Base-by-base conservation (phyloP, 2,888 invertebrate genomes). In the Nesidiocoris tenuis region DNA sequence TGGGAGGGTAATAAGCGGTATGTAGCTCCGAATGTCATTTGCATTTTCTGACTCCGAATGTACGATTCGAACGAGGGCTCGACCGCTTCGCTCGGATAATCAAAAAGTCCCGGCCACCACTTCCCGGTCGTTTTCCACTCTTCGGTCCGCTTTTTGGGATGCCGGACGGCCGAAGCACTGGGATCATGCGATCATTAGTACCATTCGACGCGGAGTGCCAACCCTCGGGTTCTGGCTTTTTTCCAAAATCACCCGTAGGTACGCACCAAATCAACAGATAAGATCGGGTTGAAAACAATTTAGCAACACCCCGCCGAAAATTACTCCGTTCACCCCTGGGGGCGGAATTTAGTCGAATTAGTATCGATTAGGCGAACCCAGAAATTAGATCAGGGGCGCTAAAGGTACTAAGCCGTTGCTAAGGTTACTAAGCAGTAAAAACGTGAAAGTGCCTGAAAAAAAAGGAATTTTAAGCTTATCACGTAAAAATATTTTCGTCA, bases 151-250 rank as follows among this genome's bases (percentile, higher is more conserved):
- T 39, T 67, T 67, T 67, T 12, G 1, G 67, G 67, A 67, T 67
- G 54, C 67, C 67, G 19, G 67, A 55, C 54, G 55, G 55, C 54
- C 39, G 39, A 67, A 67, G 67, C 67, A 54, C 56, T 67, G 23
- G 67, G 67, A 67, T 67, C 67, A 55, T 67, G 67, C 67, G 67
- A 67, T 67, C 67, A 67, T 67, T 67, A 67, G 67, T 39, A 39
- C 3, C 39, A 39, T 39, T 39, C 39, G 39, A 39, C 39, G 12
- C 39, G 39, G 39, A 3, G 39, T 39, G 12, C 5, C 39, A 3
- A 39, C 39, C 39, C 39, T 12, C 3, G 39, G 12, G 3, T 39
- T 39, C 5, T 3, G 39, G 5, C 3, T 7, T 39, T 39, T 39
- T 39, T 39, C 12, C 39, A 39, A 39, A 39, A 39, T 39, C 39